Evolutionary conservation across 2,113 vertebrate genomes (phyloP), one percentile per base, ranked within the genome.

Genomic region (Felis chaus): DNA sequence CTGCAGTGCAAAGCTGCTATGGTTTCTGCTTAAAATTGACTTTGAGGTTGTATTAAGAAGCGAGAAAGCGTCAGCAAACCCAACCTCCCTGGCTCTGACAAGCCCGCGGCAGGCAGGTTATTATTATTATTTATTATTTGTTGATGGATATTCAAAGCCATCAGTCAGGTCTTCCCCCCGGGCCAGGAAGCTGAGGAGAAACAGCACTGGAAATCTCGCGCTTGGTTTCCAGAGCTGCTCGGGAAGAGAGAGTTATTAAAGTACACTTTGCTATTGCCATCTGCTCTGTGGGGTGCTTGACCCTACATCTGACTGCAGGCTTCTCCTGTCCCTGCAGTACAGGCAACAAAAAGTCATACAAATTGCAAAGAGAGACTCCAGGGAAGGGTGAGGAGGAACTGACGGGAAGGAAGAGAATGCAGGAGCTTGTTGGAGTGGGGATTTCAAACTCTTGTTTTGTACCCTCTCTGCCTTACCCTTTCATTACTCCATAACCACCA

Each of bases 71-170:
- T 63, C 81, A 57, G 88, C 31, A 82, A 86, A 74, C 65, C 68
- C 92, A 96, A 84, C 80, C 92, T 93, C 39, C 45, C 57, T 57
- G n/a, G 53, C 61, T 97, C 93, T 1, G 0, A 93, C 76, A 79
- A 69, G 90, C 93, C 89, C 0, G 27, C 0, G 4, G 95, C 97
- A 96, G 91, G 85, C 86, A 92, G 94, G 89, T 98, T 97, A 97
- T 97, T 98, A 97, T 96, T 96, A 97, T 98, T 98, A 97, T 97
- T 97, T 97, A 97, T 98, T 98, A 98, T 98, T 98, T 97, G 97
- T 97, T 98, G 97, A 97, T 97, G 91, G 97, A 93, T 98, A 98
- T 96, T 97, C 97, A 96, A 91, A 98, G 91, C 82, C 93, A 97
- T 97, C 94, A 73, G 97, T 98, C 94, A 96, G 88, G 41, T 96